phyloP scores from a whole-genome alignment of 2,888 invertebrate genomes.

The Lepidocyrtinus sp. region DNA sequence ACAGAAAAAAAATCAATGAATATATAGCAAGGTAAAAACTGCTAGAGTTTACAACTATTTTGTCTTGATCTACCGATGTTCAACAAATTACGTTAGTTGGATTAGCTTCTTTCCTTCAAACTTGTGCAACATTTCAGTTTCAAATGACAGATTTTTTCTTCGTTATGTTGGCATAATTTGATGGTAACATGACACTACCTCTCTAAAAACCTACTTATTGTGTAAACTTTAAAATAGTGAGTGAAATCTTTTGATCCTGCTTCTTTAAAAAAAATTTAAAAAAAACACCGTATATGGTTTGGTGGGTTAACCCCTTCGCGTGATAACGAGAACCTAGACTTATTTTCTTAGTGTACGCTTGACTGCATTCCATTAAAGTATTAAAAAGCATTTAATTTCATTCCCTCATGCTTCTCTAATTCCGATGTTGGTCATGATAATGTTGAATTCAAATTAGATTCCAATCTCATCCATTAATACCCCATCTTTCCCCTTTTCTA shows the following conservation, averaged over 20 bases:
- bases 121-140: conserved; percentile 36
- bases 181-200: conserved; percentile 53
- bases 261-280: too few species aligned
- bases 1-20: too few species aligned
- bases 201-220: background rate
- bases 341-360: background rate
- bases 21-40: too few species aligned
- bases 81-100: background rate
- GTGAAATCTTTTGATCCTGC: too few species aligned
- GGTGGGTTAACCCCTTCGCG: too few species aligned
- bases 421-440: background rate
- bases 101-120: background rate
- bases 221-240: too few species aligned
- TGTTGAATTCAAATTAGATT: conserved; percentile 45
- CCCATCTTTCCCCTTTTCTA: conserved; percentile 22
- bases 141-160: conserved; percentile 27
- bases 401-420: conserved; percentile 16
- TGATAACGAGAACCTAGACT: too few species aligned
- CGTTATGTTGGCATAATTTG: conserved; percentile 25
- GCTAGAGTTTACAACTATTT: background rate
- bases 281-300: too few species aligned
- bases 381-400: conserved; percentile 44
- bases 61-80: background rate
- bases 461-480: background rate
- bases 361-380: conserved; percentile 23